Evolutionary conservation across 2,797 vertebrate species (phyloP), one percentile per base, ranked within the genome.

Genomic region (Loris lydekkerianus): DNA sequence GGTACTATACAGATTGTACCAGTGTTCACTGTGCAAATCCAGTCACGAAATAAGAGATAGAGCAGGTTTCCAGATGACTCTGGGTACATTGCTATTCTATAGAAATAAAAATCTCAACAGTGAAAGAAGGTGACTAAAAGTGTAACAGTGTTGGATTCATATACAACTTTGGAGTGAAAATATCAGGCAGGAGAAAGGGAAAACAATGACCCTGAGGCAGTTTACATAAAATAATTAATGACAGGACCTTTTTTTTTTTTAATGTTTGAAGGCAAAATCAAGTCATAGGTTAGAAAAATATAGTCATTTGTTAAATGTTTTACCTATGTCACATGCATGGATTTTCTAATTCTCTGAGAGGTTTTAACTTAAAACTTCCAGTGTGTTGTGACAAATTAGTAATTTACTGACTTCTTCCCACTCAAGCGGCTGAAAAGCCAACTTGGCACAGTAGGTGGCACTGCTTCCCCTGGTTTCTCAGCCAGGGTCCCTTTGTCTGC

Each of bases 381-480:
- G 37, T 7, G 37, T 86, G 23, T 31, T 75, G 20, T 75, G 25
- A 43, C 43, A 20, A 56, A 10, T 10, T 67, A 34, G 25, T 18
- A 17, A 89, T 46, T 81, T 67, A 23, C 61, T 63, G 18, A 31
- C 15, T 76, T 56, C 75, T 77, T 78, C 75, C 56, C 27, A 10
- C 1, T 27, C 17, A 15, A 17, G 10, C 25, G 8, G 0, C 17
- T 34, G 56, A 49, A 76, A 87, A 78, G 46, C 53, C 91, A 83
- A 3, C 40, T 37, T 34, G 8, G 34, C 65, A 40, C 96, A 86
- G 88, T 34, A 94, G 95, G 78, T 80, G 96, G 96, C 90, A 49
- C 85, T 84, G 61, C 60, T 65, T 20, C 18, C 78, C 29, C 31
- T 17, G 21, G 40, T 46, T 78, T 34, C 89, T 78, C n/a, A 9